A percentile compares a stretch with the other conserved stretches of the same genome.
Conservation (phyloP, 2,113 vertebrate genomes). For the Mixornis gularis region DNA sequence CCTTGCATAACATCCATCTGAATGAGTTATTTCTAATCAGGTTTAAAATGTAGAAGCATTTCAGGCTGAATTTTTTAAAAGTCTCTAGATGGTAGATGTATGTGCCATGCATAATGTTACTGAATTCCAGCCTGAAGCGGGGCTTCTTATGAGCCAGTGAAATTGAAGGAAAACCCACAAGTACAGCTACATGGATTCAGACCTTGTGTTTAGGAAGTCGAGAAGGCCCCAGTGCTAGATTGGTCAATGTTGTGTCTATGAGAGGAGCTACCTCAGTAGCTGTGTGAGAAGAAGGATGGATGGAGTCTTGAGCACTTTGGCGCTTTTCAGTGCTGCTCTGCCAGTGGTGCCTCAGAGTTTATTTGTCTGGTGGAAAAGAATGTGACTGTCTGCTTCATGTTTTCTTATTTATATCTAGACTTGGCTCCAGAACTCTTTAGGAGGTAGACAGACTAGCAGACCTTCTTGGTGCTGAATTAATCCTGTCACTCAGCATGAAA, state of each 20-base stretch:
- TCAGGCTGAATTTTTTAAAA: slow-evolving; percentile 45
- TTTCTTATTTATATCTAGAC: not conserved
- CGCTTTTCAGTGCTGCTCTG: not conserved
- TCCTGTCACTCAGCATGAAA: not conserved
- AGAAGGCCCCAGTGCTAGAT: not conserved
- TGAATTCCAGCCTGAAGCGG: not conserved
- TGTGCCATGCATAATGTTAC: not conserved
- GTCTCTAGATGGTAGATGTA: slow-evolving; percentile 18
- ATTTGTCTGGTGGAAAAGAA: not conserved
- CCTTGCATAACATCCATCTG: slow-evolving; percentile 53
- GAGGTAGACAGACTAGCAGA: not conserved
- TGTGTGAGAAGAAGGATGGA: not conserved
- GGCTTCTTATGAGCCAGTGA: not conserved
- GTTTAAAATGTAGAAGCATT: slow-evolving; percentile 46
- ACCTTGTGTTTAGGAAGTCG: not conserved
- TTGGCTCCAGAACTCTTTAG: not conserved
- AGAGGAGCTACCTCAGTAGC: not conserved
- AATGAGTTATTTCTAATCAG: slow-evolving; percentile 52
- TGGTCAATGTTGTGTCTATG: not conserved
- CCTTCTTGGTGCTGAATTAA: not conserved
- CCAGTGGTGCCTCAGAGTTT: not conserved
- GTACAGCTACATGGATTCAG: not conserved
- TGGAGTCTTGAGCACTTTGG: not conserved
- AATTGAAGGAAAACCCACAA: not conserved
- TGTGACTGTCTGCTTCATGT: not conserved